Conservation (phyloP, 2,888 invertebrate genomes). For the Scaptomyza reducta region DNA sequence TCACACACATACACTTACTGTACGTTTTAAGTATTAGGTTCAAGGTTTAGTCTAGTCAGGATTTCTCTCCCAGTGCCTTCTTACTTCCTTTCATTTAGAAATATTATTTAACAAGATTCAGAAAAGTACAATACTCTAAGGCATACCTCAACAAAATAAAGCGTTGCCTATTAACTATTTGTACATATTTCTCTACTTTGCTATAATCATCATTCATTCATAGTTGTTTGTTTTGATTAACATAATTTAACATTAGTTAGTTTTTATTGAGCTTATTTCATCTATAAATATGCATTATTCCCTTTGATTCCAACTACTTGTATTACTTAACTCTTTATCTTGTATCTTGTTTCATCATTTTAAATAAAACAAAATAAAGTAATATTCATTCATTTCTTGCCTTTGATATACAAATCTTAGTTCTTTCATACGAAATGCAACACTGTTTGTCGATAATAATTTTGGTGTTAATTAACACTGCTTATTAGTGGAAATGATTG, state of each 20-base stretch:
- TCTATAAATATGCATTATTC: neutral
- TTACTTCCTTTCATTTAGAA: neutral
- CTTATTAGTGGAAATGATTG: constrained; percentile 17
- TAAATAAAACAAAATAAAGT: neutral
- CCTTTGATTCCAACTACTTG: neutral
- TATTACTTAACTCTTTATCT: neutral
- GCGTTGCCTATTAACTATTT: neutral
- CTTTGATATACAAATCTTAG: too few species aligned
- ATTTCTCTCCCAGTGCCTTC: too few species aligned
- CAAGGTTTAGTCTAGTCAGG: too few species aligned
- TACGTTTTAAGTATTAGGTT: too few species aligned
- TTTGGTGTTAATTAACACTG: constrained; percentile 23
- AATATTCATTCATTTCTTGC: too few species aligned
- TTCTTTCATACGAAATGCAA: neutral
- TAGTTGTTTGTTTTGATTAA: constrained; percentile 2
- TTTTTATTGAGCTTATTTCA: neutral
- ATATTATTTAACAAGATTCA: neutral
- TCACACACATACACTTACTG: too few species aligned
- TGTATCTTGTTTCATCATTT: neutral
- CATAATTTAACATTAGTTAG: neutral
- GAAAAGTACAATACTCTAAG: neutral
- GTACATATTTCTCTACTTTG: neutral
- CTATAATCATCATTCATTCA: neutral
- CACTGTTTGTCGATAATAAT: neutral
- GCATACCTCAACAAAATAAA: neutral